phyloP scores from a whole-genome alignment of 2,113 vertebrate species.

The Coreoperca whiteheadi region DNA sequence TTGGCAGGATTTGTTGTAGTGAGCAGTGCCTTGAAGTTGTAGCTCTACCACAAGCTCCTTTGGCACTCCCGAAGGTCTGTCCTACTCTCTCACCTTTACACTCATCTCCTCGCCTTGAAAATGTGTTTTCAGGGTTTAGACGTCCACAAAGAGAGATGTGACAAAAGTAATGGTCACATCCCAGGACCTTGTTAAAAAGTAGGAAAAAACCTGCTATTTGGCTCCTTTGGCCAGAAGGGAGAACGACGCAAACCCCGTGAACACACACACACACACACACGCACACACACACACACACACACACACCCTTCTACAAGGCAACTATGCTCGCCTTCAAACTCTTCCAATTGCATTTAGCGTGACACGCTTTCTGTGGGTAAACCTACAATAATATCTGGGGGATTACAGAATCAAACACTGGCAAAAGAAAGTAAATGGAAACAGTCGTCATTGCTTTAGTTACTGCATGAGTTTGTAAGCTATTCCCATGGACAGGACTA shows the following conservation, averaged over 20 bases:
- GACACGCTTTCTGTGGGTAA: slow-evolving; percentile 41
- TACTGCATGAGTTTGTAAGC: not conserved
- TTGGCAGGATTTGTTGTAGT: slow-evolving; percentile 21
- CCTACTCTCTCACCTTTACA: slow-evolving; percentile 12
- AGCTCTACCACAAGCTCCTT: slow-evolving; percentile 1
- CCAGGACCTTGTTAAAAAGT: slow-evolving; percentile 17
- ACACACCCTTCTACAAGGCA: slow-evolving; percentile 21
- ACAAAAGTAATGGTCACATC: slow-evolving; percentile 30
- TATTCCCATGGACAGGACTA: slow-evolving; percentile 11
- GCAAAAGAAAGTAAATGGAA: slow-evolving; percentile 25
- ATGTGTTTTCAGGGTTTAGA: slow-evolving; percentile 16
- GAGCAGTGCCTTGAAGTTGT: slow-evolving; percentile 33
- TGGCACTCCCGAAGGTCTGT: slow-evolving; percentile 6
- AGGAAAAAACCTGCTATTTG: not conserved
- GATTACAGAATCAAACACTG: slow-evolving; percentile 46
- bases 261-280: not conserved
- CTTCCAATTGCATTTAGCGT: slow-evolving; percentile 36
- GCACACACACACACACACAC: slow-evolving; percentile 3
- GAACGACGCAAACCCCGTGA: not conserved
- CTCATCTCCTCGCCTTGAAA: slow-evolving; percentile 32
- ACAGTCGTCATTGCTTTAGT: slow-evolving; percentile 25
- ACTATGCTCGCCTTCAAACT: not conserved
- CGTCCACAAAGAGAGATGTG: slow-evolving; percentile 8
- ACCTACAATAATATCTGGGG: slow-evolving; percentile 22
- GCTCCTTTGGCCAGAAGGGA: slow-evolving; percentile 9